Conservation (phyloP, 1,140 invertebrate genomes). For the Drosophila mayri region DNA sequence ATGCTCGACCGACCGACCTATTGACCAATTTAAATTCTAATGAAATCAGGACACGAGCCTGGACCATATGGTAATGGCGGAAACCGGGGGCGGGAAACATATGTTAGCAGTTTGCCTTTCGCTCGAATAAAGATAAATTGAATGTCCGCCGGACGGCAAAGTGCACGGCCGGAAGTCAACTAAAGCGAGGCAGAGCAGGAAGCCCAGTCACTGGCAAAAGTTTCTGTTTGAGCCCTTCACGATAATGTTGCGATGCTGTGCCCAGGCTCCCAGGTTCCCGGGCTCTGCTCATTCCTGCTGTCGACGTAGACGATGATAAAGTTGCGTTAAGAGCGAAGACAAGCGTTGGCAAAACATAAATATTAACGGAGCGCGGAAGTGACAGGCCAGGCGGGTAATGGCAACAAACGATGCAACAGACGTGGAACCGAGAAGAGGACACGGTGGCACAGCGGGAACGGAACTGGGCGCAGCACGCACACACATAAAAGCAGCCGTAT, state of each 20-base stretch:
- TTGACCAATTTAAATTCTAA: conserved; percentile 30
- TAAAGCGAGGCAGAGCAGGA: conserved; percentile 38
- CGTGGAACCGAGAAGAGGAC: conserved; percentile 1
- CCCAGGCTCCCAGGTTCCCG: not conserved
- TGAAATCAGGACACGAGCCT: conserved; percentile 47
- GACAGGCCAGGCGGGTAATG: conserved; percentile 71
- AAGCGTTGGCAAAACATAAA: conserved; percentile 72
- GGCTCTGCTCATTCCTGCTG: conserved; percentile 9
- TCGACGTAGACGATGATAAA: conserved; percentile 45
- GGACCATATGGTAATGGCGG: conserved; percentile 55
- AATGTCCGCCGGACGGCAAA: conserved; percentile 35
- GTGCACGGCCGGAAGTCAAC: conserved; percentile 53
- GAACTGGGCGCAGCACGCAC: conserved; percentile 50
- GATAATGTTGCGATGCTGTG: conserved; percentile 16
- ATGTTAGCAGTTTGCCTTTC: conserved; percentile 48
- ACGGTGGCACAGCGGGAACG: conserved; percentile 1
- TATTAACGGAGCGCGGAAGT: conserved; percentile 71
- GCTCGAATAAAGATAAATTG: conserved; percentile 66
- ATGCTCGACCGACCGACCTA: conserved; percentile 3
- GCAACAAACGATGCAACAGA: conserved; percentile 71
- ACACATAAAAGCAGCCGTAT: conserved; percentile 57
- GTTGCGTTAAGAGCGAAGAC: conserved; percentile 49
- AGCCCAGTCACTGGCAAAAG: conserved; percentile 57
- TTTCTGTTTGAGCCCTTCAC: conserved; percentile 42
- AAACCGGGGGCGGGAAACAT: conserved; percentile 41